These are phyloP conservation scores for Leuctra nigra DNA, from an alignment of 2,888 invertebrate species.

Conservation along the genomic window DNA sequence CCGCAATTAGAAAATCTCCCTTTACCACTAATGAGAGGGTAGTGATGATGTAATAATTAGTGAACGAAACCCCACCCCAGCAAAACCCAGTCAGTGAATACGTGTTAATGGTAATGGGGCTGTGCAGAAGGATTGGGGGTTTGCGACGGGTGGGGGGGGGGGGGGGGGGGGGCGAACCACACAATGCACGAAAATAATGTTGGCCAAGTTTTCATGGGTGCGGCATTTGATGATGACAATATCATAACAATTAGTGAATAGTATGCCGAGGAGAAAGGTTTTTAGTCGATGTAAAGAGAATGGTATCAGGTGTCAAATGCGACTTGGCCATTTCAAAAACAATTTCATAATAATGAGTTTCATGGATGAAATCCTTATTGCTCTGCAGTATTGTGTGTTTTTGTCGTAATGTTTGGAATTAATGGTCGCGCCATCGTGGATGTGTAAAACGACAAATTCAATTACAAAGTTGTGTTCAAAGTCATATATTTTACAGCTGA, in stretches of 20 bases:
- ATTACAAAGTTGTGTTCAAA: too few species aligned
- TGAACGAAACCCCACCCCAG: not conserved
- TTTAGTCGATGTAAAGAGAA: not conserved
- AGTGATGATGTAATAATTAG: slow-evolving; percentile 3
- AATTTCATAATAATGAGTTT: too few species aligned
- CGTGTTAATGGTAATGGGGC: slow-evolving; percentile 9
- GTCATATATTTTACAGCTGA: not conserved
- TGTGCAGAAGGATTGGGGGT: not conserved
- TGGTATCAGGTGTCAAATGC: slow-evolving; percentile 9
- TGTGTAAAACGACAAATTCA: slow-evolving; percentile 3
- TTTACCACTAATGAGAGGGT: slow-evolving; percentile 7
- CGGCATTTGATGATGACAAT: slow-evolving; percentile 3
- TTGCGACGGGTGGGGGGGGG: too few species aligned
- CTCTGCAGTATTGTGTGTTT: not conserved
- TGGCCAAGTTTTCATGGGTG: not conserved
- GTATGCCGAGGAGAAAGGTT: not conserved
- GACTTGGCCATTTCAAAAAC: slow-evolving; percentile 6
- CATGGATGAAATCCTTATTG: not conserved
- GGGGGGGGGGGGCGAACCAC: too few species aligned
- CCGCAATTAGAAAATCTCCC: slow-evolving; percentile 1
- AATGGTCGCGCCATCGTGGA: not conserved
- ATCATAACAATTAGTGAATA: slow-evolving; percentile 4
- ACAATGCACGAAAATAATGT: not conserved
- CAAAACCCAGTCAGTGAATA: not conserved
- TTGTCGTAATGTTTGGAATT: not conserved